Percentiles rank a stretch among this genome's conserved stretches.
These are phyloP conservation scores for Itoplectis maculator DNA, from an alignment of 2,888 invertebrate genomes.

Conservation along the genomic window DNA sequence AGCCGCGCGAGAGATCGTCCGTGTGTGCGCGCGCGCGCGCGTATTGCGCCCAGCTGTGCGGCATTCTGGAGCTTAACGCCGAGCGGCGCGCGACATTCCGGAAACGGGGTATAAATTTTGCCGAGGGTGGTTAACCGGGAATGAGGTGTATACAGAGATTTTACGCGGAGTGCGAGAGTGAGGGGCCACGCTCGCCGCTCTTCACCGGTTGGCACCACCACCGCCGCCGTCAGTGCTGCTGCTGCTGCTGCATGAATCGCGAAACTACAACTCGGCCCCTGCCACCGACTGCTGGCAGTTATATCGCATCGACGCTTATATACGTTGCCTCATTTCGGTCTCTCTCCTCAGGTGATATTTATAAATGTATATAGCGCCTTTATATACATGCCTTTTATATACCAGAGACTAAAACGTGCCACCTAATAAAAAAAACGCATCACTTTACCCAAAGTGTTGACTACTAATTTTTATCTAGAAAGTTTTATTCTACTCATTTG, in stretches of 20 bases:
- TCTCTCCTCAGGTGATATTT: background rate
- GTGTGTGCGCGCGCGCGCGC: constrained; percentile 4
- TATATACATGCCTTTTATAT: background rate
- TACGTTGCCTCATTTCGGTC: background rate
- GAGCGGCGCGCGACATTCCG: constrained; percentile 44
- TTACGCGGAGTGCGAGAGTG: constrained; percentile 18
- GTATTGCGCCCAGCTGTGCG: background rate
- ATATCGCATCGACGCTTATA: background rate
- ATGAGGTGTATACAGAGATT: constrained; percentile 59
- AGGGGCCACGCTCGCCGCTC: constrained; percentile 23
- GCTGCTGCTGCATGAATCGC: constrained; percentile 39
- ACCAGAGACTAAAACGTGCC: background rate
- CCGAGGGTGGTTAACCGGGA: constrained; percentile 62
- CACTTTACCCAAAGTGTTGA: too few species aligned
- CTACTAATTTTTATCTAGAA: too few species aligned
- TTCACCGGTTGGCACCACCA: constrained; percentile 5
- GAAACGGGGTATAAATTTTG: constrained; percentile 59
- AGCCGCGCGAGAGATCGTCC: constrained; percentile 13
- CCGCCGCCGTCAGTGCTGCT: too few species aligned
- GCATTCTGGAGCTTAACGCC: constrained; percentile 41
- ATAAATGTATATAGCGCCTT: background rate
- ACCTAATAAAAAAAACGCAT: too few species aligned
- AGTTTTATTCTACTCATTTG: too few species aligned
- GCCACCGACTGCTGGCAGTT: constrained; percentile 25
- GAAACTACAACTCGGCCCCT: constrained; percentile 32